Evolutionary conservation across 2,113 vertebrate species (phyloP), one percentile per base, ranked within the genome.

Genomic region (Tenrec ecaudatus): DNA sequence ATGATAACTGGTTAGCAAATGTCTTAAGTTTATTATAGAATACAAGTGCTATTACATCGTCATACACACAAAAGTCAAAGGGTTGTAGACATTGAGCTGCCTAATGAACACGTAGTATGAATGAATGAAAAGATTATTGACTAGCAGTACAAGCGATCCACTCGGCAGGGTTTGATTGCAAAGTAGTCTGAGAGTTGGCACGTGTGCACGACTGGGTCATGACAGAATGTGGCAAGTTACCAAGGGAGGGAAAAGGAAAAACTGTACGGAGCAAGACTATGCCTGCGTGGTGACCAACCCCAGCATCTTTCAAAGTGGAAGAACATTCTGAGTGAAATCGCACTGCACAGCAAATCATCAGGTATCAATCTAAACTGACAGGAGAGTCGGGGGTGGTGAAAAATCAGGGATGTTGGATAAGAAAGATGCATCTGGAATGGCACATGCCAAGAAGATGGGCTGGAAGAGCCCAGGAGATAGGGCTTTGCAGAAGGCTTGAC

Each of bases 81-180:
- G 47, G 40, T 71, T 31, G 62, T 93, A 92, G 79, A 95, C 80
- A 77, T 15, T 38, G 85, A 95, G 79, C 82, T 88, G 40, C 16
- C 6, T 88, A 86, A 95, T 90, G 90, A 94, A 88, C 11, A 60
- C 88, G 93, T 92, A 88, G 69, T 82, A 66, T 80, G 79, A 96
- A 58, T 83, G 85, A 95, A 86, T 80, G 90, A 86, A 85, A 88
- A 92, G 85, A 88, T 94, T 82, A 93, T 68, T 89, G 90, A 91
- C 40, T 76, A 86, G 90, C 83, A 95, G 33, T 57, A 62, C 64
- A 73, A 95, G 77, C 47, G 84, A 84, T 57, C 38, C 58, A 33
- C 20, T 22, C 93, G 92, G 68, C 82, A 89, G 82, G 82, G 82
- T 47, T 86, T 95, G 57, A 95, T 40, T 91, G 94, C 75, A 38